Conservation (phyloP, 2,888 invertebrate species). For the Agriotes lineatus region DNA sequence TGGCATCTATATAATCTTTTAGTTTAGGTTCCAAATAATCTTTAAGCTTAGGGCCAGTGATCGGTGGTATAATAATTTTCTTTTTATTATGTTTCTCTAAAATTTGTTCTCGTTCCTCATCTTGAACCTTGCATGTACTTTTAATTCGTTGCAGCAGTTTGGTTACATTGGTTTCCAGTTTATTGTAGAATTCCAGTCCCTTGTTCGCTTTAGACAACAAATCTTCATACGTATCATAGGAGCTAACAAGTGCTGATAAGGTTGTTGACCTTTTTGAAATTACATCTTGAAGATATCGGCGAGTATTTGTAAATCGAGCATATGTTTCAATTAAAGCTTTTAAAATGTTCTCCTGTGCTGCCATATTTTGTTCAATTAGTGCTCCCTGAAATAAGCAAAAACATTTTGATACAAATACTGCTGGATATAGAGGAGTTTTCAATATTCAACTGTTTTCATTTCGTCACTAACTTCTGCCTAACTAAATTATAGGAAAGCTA, state of each 20-base stretch:
- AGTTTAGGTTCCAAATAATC: constrained; percentile 75
- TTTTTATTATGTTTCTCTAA: constrained; percentile 64
- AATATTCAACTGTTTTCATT: too few species aligned
- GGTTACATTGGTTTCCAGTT: constrained; percentile 84
- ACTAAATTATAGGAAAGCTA: too few species aligned
- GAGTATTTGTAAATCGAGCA: constrained; percentile 86
- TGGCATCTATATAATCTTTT: constrained; percentile 88
- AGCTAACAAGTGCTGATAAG: constrained; percentile 77
- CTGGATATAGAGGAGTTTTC: too few species aligned
- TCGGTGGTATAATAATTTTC: constrained; percentile 33
- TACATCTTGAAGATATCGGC: constrained; percentile 82
- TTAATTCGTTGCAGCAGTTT: constrained; percentile 83
- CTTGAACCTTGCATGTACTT: constrained; percentile 87
- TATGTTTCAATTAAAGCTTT: constrained; percentile 92
- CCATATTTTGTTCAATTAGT: constrained; percentile 89
- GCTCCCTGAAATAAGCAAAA: constrained; percentile 66
- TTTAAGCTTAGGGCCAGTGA: constrained; percentile 45
- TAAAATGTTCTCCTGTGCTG: constrained; percentile 93
- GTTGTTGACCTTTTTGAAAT: constrained; percentile 78
- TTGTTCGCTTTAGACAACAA: constrained; percentile 89
- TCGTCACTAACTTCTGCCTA: too few species aligned
- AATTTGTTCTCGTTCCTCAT: constrained; percentile 88
- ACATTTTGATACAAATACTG: neutral
- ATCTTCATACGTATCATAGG: constrained; percentile 93
- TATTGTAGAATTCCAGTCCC: constrained; percentile 90